A percentile compares a stretch with the other conserved stretches of the same genome.
phyloP scores from a whole-genome alignment of 2,113 vertebrate genomes.

The Gymnarchus niloticus region DNA sequence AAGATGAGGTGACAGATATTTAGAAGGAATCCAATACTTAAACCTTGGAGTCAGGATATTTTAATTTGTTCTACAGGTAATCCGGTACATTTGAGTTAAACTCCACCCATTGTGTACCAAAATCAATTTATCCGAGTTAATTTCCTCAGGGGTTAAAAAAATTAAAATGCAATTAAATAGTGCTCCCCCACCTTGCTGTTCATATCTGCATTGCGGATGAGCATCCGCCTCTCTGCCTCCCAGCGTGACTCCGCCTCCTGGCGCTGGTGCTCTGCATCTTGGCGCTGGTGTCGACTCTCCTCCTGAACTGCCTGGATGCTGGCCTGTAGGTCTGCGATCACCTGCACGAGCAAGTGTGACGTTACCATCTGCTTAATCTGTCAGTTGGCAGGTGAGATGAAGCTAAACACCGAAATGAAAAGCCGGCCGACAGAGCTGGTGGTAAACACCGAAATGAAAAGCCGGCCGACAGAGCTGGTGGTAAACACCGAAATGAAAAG shows the following conservation, averaged over 20 bases:
- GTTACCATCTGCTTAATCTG: too few species aligned
- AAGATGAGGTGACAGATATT: background rate
- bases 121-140: background rate
- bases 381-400: background rate
- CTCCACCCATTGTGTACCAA: background rate
- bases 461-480: background rate
- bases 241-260: constrained; percentile 57
- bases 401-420: background rate
- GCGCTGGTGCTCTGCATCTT: constrained; percentile 51
- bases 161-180: background rate
- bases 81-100: too few species aligned
- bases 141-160: background rate
- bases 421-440: background rate
- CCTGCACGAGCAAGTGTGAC: constrained; percentile 54
- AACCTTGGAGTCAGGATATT: background rate
- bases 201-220: constrained; percentile 65
- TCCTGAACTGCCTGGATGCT: constrained; percentile 59
- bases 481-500: background rate
- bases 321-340: constrained; percentile 63
- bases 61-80: background rate
- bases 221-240: constrained; percentile 67
- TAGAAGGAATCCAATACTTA: background rate
- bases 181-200: constrained; percentile 65
- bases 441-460: background rate
- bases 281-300: constrained; percentile 60